phyloP scores from a whole-genome alignment of 2,888 invertebrate genomes.

The Tetragonula carbonaria region DNA sequence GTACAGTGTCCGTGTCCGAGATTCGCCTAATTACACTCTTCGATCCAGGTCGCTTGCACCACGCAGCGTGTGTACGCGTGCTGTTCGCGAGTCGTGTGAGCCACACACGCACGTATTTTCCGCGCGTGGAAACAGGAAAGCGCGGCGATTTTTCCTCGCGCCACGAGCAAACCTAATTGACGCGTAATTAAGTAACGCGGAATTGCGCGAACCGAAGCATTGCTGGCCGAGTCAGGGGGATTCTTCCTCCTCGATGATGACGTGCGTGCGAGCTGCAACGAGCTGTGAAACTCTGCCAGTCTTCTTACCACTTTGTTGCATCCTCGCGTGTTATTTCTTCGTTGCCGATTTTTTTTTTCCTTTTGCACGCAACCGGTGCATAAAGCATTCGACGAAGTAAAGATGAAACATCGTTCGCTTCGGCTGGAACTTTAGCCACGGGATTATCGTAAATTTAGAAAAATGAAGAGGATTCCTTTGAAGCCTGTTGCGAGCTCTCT shows the following conservation, averaged over 20 bases:
- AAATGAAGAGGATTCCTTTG: too few relatives aligned
- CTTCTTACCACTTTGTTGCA: neutral
- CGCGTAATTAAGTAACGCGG: constrained; percentile 56
- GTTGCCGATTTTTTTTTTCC: neutral
- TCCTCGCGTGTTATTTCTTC: neutral
- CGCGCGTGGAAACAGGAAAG: constrained; percentile 45
- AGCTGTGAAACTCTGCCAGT: neutral
- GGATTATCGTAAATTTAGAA: neutral
- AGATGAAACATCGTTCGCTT: neutral
- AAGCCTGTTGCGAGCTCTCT: too few relatives aligned
- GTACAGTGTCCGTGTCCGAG: constrained; percentile 35
- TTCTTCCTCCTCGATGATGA: constrained; percentile 10
- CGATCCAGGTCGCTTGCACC: constrained; percentile 71
- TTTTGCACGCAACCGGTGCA: neutral
- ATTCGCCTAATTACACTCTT: constrained; percentile 68
- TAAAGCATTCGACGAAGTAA: neutral
- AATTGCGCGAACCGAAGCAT: constrained; percentile 33
- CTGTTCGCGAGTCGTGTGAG: too few relatives aligned
- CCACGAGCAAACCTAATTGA: constrained; percentile 43
- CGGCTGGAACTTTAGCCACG: neutral
- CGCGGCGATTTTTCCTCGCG: constrained; percentile 22
- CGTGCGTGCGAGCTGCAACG: constrained; percentile 1
- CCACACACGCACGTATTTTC: constrained; percentile 33
- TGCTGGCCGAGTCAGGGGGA: constrained; percentile 29
- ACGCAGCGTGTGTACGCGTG: constrained; percentile 53